Conservation (phyloP, 2,797 vertebrate genomes). For the Urophycis tenuis region DNA sequence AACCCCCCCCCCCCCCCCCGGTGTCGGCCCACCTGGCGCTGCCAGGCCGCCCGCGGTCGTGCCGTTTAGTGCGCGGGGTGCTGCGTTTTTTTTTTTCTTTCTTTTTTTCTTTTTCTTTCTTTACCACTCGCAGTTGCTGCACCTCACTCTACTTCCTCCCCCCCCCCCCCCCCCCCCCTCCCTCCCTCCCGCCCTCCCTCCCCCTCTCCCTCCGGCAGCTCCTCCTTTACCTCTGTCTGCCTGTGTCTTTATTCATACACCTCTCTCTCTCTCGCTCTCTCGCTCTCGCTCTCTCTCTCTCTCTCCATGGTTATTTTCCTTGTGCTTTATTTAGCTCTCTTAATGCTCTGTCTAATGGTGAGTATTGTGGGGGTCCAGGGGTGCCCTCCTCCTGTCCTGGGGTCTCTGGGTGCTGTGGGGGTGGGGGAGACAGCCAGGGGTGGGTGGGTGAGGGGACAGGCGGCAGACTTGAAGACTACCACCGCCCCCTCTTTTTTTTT, state of each 20-base stretch:
- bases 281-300: constrained; percentile 18
- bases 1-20: too few species aligned
- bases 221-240: background rate
- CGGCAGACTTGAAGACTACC: too few species aligned
- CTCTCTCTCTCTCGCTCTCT: constrained; percentile 12
- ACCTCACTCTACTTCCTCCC: background rate
- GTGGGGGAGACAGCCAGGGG: too few species aligned
- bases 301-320: background rate
- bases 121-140: background rate
- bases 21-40: too few species aligned
- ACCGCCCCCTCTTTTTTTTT: background rate
- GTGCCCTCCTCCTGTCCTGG: background rate
- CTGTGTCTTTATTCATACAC: constrained; percentile 38
- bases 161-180: constrained; percentile 18
- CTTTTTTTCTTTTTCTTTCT: background rate
- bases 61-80: constrained; percentile 62
- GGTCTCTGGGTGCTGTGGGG: too few species aligned
- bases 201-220: constrained; percentile 20
- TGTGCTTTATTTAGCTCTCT: background rate
- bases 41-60: constrained; percentile 56
- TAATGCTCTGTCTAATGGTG: background rate
- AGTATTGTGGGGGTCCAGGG: background rate
- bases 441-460: too few species aligned
- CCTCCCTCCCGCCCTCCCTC: constrained; percentile 13
- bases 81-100: constrained; percentile 28